phyloP scores from a whole-genome alignment of 1,140 invertebrate genomes.

The Megalopta genalis region DNA sequence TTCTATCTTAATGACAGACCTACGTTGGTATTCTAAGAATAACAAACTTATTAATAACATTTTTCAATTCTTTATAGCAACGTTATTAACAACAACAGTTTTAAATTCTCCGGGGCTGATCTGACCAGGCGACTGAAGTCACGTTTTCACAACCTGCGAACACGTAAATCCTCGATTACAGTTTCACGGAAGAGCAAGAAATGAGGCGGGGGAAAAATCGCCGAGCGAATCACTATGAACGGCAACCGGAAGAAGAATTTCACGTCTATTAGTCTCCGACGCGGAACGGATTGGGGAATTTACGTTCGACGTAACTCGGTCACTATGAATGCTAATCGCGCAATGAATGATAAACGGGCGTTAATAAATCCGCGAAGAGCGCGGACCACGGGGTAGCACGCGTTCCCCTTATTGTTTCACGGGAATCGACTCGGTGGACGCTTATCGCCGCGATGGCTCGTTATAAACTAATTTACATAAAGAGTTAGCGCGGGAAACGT shows the following conservation, averaged over 20 bases:
- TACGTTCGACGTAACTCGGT: background rate
- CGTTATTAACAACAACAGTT: no score
- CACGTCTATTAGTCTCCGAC: background rate
- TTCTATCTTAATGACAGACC: no score
- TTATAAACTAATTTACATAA: conserved; percentile 37
- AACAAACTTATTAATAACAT: no score
- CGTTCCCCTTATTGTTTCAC: background rate
- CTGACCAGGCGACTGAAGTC: background rate
- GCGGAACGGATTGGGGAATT: background rate
- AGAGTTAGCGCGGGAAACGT: conserved; percentile 33
- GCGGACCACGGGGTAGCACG: background rate
- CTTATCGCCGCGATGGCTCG: conserved; percentile 15
- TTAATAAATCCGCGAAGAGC: background rate
- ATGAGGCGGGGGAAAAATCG: accelerated
- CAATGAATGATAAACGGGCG: conserved; percentile 2
- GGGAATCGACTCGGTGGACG: background rate
- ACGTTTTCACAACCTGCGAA: background rate
- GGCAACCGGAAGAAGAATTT: background rate
- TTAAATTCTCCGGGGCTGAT: no score
- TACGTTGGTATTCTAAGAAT: no score
- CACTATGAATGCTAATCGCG: background rate
- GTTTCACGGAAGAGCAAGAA: background rate
- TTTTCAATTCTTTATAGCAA: no score
- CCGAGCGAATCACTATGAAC: background rate
- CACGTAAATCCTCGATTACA: background rate